A percentile compares a stretch with the other conserved stretches of the same genome.
These are phyloP conservation scores for Hystrix cristata DNA, from an alignment of 2,113 vertebrate species.

Conservation along the genomic window DNA sequence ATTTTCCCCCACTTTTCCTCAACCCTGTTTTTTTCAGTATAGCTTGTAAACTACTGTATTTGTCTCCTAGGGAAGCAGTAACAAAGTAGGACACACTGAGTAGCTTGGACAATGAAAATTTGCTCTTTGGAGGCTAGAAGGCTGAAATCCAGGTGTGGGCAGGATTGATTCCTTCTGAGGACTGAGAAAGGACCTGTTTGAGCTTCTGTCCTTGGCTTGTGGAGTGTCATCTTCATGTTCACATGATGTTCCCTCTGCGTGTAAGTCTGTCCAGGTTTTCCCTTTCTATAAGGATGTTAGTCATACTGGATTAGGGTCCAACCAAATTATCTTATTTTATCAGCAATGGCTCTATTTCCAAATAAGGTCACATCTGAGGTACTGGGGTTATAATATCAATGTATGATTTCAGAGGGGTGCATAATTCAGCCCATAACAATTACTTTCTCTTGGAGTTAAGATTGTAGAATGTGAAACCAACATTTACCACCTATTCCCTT, in stretches of 20 bases:
- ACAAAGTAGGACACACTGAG: not conserved
- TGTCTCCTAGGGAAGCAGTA: not conserved
- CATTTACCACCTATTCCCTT: not conserved
- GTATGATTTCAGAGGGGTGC: not conserved
- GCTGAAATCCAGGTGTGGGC: not conserved
- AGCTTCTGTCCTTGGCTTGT: not conserved
- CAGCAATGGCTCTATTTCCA: not conserved
- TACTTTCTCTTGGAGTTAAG: not conserved
- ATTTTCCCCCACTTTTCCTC: not conserved
- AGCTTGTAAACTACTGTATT: not conserved
- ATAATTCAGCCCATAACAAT: not conserved
- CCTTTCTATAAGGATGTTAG: not conserved
- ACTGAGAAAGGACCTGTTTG: not conserved
- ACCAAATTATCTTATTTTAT: not conserved
- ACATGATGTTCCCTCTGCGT: not conserved
- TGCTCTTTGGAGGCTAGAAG: not conserved
- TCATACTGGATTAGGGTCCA: not conserved
- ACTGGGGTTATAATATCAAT: not conserved
- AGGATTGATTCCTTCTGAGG: too few relatives aligned
- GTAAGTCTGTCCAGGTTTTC: not conserved
- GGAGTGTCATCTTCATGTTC: not conserved
- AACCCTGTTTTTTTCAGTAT: not conserved
- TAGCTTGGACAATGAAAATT: not conserved
- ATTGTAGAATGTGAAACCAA: slow-evolving; percentile 29
- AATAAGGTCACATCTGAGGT: not conserved